Evolutionary conservation across 2,113 vertebrate species (phyloP).

Genomic region (Nematolebias whitei): DNA sequence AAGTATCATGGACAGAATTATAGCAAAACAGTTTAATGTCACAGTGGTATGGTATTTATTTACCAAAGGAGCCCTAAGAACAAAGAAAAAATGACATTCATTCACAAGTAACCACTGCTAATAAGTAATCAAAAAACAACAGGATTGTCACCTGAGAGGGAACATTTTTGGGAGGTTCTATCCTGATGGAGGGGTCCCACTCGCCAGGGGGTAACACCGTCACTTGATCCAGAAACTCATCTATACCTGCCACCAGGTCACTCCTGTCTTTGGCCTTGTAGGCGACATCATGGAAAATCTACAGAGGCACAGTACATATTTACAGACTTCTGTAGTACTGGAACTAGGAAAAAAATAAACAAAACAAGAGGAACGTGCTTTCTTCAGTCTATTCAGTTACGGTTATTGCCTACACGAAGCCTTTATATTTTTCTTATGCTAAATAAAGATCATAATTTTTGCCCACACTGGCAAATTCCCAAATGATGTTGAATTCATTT

Average conservation of each 20-base stretch:
- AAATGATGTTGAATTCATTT: constrained; percentile 1
- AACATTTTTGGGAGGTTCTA: constrained; percentile 98
- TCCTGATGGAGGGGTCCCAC: constrained; percentile 98
- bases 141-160: constrained; percentile 89
- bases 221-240: constrained; percentile 98
- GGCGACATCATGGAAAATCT: constrained; percentile 98
- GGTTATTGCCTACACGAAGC: not conserved
- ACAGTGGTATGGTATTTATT: no score
- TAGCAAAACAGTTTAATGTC: no score
- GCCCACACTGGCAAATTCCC: not conserved
- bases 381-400: not conserved
- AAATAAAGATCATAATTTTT: not conserved
- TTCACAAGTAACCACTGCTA: not conserved
- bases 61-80: not conserved
- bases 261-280: constrained; percentile 98
- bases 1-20: no score
- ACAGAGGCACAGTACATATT: not conserved
- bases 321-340: not conserved
- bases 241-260: constrained; percentile 95
- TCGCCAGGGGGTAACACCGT: constrained; percentile 98
- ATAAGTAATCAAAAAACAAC: no score
- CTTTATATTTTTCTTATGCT: not conserved
- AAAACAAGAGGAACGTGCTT: not conserved
- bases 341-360: no score
- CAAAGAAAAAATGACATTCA: not conserved